A percentile compares a stretch with the other conserved stretches of the same genome.
Evolutionary conservation across 2,797 vertebrate genomes (phyloP).

Genomic region (Rhincodon typus): DNA sequence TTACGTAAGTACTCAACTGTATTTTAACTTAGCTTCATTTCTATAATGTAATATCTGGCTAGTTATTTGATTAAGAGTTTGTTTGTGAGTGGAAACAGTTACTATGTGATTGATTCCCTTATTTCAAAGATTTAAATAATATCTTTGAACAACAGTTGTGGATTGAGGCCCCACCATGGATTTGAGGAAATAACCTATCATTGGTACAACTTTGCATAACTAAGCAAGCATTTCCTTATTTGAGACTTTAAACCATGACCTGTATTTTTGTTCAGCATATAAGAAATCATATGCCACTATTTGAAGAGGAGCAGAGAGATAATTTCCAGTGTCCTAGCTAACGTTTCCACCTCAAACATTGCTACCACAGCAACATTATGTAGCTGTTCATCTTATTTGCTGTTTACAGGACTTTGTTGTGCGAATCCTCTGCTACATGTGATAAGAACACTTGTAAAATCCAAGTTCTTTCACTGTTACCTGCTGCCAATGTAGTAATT

Average conservation of each 20-base stretch:
- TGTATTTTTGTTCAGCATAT: background rate
- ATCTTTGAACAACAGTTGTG: background rate
- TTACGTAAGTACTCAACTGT: slow-evolving; percentile 6
- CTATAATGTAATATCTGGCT: background rate
- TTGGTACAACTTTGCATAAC: background rate
- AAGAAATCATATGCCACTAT: background rate
- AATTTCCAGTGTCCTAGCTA: no score
- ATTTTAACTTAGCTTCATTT: slow-evolving; percentile 6
- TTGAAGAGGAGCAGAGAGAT: background rate
- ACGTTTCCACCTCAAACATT: background rate
- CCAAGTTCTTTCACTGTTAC: background rate
- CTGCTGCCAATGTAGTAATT: background rate
- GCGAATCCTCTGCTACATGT: background rate
- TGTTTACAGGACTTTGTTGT: background rate
- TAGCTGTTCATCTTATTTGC: background rate
- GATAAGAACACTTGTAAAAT: background rate
- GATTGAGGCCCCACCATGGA: background rate
- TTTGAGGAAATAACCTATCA: background rate
- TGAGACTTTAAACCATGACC: background rate
- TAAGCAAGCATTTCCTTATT: background rate
- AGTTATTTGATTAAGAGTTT: background rate
- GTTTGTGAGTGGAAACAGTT: background rate
- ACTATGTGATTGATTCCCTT: background rate
- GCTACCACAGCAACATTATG: background rate
- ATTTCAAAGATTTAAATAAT: background rate